Percentiles rank a stretch among this genome's conserved stretches.
phyloP scores from a whole-genome alignment of 1,140 invertebrate genomes.

The Geopemphigus sp. region DNA sequence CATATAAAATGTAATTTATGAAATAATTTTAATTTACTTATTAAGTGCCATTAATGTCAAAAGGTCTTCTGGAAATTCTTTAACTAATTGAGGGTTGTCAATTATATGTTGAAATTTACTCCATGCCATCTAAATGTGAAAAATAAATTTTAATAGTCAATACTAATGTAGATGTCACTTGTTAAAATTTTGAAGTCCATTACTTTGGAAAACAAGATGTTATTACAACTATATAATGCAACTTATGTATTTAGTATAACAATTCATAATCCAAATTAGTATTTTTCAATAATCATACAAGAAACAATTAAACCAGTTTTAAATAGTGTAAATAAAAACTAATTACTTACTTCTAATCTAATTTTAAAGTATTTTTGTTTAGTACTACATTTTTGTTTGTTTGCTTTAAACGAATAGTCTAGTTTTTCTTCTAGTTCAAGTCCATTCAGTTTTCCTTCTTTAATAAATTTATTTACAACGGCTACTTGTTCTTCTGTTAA shows the following conservation, averaged over 20 bases:
- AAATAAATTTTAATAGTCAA: neutral
- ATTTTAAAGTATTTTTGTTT: slow-evolving; percentile 63
- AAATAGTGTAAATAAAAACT: neutral
- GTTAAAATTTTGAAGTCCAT: too few species aligned
- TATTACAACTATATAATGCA: too few species aligned
- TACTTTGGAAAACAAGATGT: too few species aligned
- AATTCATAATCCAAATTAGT: too few species aligned
- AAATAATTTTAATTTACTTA: slow-evolving; percentile 55
- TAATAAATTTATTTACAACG: slow-evolving; percentile 72
- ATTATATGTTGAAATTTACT: slow-evolving; percentile 68
- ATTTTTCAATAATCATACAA: neutral
- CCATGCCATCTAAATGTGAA: slow-evolving; percentile 58
- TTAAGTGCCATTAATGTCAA: slow-evolving; percentile 67
- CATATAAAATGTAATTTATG: neutral
- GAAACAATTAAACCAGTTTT: neutral
- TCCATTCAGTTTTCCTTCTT: slow-evolving; percentile 81
- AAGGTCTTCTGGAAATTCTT: slow-evolving; percentile 72
- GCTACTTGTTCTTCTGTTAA: slow-evolving; percentile 68
- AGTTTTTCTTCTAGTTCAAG: slow-evolving; percentile 59
- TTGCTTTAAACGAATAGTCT: slow-evolving; percentile 55
- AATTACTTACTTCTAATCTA: slow-evolving; percentile 60
- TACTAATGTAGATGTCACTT: neutral
- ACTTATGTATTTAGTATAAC: too few species aligned
- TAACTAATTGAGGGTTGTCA: slow-evolving; percentile 64
- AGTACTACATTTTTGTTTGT: slow-evolving; percentile 53